Evolutionary conservation across 2,888 invertebrate genomes (phyloP).

Genomic region (Biston betularia): DNA sequence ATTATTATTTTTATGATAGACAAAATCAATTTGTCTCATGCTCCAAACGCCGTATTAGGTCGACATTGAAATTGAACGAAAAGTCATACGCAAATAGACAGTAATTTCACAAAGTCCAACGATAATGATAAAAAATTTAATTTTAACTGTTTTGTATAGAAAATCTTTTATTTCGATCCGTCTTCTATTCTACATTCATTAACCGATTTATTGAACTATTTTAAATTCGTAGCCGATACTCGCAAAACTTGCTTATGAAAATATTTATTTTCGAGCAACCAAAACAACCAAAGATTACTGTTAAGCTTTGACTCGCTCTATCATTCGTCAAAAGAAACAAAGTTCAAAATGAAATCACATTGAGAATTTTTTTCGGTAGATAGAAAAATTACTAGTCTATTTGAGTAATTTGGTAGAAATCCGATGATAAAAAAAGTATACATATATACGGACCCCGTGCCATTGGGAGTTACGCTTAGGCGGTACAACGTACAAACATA

Average conservation of each 20-base stretch:
- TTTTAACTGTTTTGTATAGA: no score
- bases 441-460: slow-evolving; percentile 35
- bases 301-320: no score
- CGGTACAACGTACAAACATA: slow-evolving; percentile 44
- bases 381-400: not conserved
- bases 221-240: no score
- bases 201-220: no score
- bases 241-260: no score
- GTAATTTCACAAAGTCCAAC: not conserved
- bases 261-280: no score
- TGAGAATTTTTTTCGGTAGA: not conserved
- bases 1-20: not conserved
- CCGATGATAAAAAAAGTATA: slow-evolving; percentile 21
- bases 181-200: not conserved
- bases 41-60: not conserved
- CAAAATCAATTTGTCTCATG: not conserved
- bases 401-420: not conserved
- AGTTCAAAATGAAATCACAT: no score
- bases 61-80: slow-evolving; percentile 36
- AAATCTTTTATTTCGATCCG: no score
- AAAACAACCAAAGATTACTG: no score
- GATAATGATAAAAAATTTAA: no score
- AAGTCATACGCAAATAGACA: not conserved
- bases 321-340: no score
- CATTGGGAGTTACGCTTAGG: slow-evolving; percentile 40